Evolutionary conservation across 2,797 vertebrate species (phyloP).

Genomic region (Lateolabrax maculatus): DNA sequence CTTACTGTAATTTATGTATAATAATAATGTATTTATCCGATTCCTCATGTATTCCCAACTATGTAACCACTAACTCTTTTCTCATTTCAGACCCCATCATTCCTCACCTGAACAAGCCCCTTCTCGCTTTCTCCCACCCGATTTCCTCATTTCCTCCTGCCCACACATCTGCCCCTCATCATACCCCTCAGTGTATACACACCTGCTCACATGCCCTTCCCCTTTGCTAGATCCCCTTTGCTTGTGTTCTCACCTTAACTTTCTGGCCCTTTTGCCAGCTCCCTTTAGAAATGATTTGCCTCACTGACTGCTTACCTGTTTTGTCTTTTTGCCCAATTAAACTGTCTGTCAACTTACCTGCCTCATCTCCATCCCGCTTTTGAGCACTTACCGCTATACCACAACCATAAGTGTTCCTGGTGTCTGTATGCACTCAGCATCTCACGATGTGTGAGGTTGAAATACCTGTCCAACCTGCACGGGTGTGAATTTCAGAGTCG

Average conservation of each 20-base stretch:
- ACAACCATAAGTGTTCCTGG: background rate
- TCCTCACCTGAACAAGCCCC: no score
- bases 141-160: background rate
- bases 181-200: background rate
- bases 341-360: background rate
- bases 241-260: background rate
- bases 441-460: background rate
- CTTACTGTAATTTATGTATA: no score
- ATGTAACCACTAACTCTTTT: no score
- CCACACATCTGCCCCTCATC: no score
- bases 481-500: slow-evolving; percentile 6
- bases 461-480: background rate
- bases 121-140: background rate
- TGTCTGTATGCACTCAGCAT: background rate
- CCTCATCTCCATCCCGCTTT: background rate
- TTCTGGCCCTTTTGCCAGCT: background rate
- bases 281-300: background rate
- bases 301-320: background rate
- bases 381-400: background rate
- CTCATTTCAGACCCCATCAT: no score
- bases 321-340: background rate
- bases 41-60: no score
- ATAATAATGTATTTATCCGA: no score
- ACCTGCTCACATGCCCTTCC: background rate
- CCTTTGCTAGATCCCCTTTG: background rate